Percentiles rank a stretch among this genome's conserved stretches.
These are phyloP conservation scores for Meteorus colon DNA, from an alignment of 2,888 invertebrate species.

Conservation along the genomic window DNA sequence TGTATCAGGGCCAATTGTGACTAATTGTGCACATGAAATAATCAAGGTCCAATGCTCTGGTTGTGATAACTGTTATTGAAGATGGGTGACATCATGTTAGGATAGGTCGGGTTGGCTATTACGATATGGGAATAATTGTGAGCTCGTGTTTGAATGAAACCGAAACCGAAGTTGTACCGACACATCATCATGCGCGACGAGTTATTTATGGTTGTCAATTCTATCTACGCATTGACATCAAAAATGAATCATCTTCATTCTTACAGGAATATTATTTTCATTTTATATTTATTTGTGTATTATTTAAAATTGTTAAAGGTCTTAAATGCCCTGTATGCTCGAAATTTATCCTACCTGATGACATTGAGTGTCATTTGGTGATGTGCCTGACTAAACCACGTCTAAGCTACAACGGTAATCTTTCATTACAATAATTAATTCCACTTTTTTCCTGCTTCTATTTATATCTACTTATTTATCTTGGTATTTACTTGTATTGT, in stretches of 20 bases:
- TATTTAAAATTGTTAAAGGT: slow-evolving; percentile 80
- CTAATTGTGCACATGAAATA: slow-evolving; percentile 9
- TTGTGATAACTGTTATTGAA: slow-evolving; percentile 44
- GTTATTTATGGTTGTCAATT: slow-evolving; percentile 68
- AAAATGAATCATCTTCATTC: not conserved
- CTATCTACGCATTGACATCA: not conserved
- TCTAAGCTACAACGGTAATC: slow-evolving; percentile 97
- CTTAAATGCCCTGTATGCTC: slow-evolving; percentile 99
- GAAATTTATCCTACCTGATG: slow-evolving; percentile 98
- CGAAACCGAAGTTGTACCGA: slow-evolving; percentile 69
- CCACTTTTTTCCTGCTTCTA: not conserved
- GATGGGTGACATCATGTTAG: slow-evolving; percentile 61
- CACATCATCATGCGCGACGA: slow-evolving; percentile 66
- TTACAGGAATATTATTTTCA: slow-evolving; percentile 13
- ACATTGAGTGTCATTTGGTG: slow-evolving; percentile 99
- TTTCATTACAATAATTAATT: not conserved
- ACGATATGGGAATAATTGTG: slow-evolving; percentile 71
- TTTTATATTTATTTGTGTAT: slow-evolving; percentile 21
- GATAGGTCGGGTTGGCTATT: slow-evolving; percentile 43
- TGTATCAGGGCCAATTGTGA: slow-evolving; percentile 15
- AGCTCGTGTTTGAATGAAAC: slow-evolving; percentile 71
- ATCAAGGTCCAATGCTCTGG: slow-evolving; percentile 37
- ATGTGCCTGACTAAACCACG: slow-evolving; percentile 99
- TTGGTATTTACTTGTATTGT: slow-evolving; percentile 29
- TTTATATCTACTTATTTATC: not conserved